Evolutionary conservation across 2,113 vertebrate genomes (phyloP).

Genomic region (Tachysurus vachellii): DNA sequence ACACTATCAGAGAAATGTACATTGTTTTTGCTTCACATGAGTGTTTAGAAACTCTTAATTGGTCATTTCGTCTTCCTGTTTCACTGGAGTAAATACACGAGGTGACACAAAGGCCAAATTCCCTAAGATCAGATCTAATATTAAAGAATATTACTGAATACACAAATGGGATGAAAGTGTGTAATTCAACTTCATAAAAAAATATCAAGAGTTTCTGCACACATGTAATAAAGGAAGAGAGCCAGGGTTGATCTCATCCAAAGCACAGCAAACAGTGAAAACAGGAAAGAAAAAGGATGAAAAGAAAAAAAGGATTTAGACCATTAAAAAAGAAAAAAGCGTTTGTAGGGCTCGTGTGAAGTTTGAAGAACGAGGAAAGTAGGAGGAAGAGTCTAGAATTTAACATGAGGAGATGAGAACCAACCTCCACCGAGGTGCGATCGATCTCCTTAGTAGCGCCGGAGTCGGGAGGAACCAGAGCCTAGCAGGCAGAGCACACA

Average conservation of each 20-base stretch:
- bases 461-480: conserved; percentile 67
- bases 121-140: background rate
- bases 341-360: background rate
- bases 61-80: background rate
- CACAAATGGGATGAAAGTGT: background rate
- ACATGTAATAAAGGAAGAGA: background rate
- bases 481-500: conserved; percentile 66
- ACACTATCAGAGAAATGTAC: background rate
- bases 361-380: background rate
- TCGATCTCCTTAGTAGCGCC: conserved; percentile 55
- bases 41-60: background rate
- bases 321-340: background rate
- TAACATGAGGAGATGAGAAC: conserved; percentile 53
- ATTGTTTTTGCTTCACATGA: background rate
- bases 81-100: background rate
- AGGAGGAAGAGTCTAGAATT: background rate
- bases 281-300: background rate
- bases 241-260: background rate
- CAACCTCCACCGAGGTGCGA: conserved; percentile 66
- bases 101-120: background rate
- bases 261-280: background rate
- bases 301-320: too few species aligned
- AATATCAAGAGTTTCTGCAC: too few species aligned
- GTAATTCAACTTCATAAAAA: background rate
- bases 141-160: background rate